Evolutionary conservation across 2,888 invertebrate genomes (phyloP).

Genomic region (Branchellion lobata): DNA sequence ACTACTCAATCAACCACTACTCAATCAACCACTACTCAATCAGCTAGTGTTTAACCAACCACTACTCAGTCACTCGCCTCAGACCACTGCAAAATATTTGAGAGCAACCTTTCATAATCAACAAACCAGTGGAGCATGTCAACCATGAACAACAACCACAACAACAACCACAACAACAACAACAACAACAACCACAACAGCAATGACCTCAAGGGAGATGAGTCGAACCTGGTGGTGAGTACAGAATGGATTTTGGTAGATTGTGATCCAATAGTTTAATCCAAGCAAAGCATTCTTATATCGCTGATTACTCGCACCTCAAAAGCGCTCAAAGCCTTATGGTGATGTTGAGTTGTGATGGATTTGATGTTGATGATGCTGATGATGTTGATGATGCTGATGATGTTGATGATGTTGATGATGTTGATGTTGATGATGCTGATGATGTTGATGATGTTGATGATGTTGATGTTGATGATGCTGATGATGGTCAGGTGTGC

Average conservation of each 20-base stretch:
- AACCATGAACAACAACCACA: too few relatives aligned
- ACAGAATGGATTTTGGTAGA: too few relatives aligned
- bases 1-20: too few relatives aligned
- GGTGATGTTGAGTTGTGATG: neutral
- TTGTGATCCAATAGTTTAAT: neutral
- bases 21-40: too few relatives aligned
- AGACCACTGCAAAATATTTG: too few relatives aligned
- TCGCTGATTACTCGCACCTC: neutral
- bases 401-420: slow-evolving; percentile 13
- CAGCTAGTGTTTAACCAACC: too few relatives aligned
- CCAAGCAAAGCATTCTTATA: neutral
- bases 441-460: neutral
- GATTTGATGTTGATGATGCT: slow-evolving; percentile 4
- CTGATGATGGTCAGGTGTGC: slow-evolving; percentile 70
- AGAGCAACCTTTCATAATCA: too few relatives aligned
- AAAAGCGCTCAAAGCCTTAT: neutral
- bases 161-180: too few relatives aligned
- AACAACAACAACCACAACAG: too few relatives aligned
- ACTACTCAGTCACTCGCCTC: too few relatives aligned
- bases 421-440: too few relatives aligned
- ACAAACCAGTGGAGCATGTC: too few relatives aligned
- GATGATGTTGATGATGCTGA: neutral
- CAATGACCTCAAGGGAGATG: neutral
- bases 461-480: neutral
- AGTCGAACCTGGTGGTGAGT: slow-evolving; percentile 11